A percentile compares a stretch with the other conserved stretches of the same genome.
Evolutionary conservation across 2,888 invertebrate genomes (phyloP).

Genomic region (Acrocera orbiculus): DNA sequence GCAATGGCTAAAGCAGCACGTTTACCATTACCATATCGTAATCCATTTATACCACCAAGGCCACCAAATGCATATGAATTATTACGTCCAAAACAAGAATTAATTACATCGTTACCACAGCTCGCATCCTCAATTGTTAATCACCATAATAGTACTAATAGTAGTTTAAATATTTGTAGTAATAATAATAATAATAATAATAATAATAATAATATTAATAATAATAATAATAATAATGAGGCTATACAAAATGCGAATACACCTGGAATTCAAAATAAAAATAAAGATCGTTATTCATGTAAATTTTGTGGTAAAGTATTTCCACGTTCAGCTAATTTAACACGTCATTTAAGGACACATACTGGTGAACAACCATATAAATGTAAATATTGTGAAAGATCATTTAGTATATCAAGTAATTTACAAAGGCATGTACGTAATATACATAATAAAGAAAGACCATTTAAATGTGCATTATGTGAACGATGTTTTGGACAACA

Average conservation of each 20-base stretch:
- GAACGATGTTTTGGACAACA: constrained; percentile 98
- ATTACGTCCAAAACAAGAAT: constrained; percentile 34
- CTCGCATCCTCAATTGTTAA: constrained; percentile 11
- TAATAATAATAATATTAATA: constrained; percentile 13
- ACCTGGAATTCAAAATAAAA: constrained; percentile 27
- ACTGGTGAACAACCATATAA: constrained; percentile 97
- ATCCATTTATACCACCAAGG: constrained; percentile 34
- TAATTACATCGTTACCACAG: constrained; percentile 12
- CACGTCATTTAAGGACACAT: constrained; percentile 90
- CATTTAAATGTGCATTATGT: constrained; percentile 93
- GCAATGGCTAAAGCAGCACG: constrained; percentile 46
- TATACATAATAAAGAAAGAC: constrained; percentile 97
- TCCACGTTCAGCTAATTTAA: constrained; percentile 91
- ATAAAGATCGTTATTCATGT: constrained; percentile 86
- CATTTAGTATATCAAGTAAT: constrained; percentile 97
- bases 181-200: constrained; percentile 15
- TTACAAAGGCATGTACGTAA: constrained; percentile 95
- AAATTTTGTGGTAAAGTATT: constrained; percentile 96
- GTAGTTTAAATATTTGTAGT: constrained; percentile 9
- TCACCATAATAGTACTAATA: constrained; percentile 8
- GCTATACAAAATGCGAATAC: constrained; percentile 15
- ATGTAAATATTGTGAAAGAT: constrained; percentile 96
- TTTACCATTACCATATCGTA: constrained; percentile 41
- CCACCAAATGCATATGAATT: constrained; percentile 45
- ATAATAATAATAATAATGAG: constrained; percentile 16